Conservation (phyloP, 1,140 invertebrate genomes). For the Heterodera schachtii region DNA sequence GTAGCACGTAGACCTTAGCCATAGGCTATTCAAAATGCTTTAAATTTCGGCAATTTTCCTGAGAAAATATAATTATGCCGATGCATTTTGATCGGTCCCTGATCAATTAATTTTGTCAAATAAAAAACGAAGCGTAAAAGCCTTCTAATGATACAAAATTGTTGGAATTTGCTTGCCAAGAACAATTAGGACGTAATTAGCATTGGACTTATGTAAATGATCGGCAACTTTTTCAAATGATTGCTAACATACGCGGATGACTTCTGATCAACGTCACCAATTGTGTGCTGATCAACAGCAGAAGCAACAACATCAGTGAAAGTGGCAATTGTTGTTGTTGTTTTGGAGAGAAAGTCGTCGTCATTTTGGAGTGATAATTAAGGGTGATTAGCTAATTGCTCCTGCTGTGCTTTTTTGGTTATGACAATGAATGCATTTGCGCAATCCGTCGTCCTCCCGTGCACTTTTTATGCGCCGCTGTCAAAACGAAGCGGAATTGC, state of each 20-base stretch:
- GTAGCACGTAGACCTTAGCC: too few relatives aligned
- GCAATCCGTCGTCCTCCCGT: neutral
- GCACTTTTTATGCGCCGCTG: neutral
- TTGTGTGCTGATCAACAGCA: neutral
- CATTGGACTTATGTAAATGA: neutral
- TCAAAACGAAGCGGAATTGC: neutral
- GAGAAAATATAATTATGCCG: too few relatives aligned
- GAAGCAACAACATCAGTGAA: neutral
- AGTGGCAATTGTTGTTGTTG: neutral
- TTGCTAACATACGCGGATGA: neutral
- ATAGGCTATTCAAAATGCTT: too few relatives aligned
- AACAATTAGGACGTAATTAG: neutral
- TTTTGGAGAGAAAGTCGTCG: neutral
- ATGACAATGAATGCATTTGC: neutral
- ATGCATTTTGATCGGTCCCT: too few relatives aligned
- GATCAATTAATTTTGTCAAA: too few relatives aligned
- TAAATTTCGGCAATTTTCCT: too few relatives aligned
- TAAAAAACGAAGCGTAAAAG: too few relatives aligned
- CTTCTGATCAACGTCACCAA: neutral
- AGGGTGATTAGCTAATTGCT: too few relatives aligned
- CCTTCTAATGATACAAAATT: too few relatives aligned
- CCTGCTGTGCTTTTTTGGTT: too few relatives aligned
- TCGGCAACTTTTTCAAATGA: neutral
- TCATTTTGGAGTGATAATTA: neutral
- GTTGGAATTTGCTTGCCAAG: too few relatives aligned